phyloP scores from a whole-genome alignment of 2,797 vertebrate species.

The Poeciliopsis turneri region DNA sequence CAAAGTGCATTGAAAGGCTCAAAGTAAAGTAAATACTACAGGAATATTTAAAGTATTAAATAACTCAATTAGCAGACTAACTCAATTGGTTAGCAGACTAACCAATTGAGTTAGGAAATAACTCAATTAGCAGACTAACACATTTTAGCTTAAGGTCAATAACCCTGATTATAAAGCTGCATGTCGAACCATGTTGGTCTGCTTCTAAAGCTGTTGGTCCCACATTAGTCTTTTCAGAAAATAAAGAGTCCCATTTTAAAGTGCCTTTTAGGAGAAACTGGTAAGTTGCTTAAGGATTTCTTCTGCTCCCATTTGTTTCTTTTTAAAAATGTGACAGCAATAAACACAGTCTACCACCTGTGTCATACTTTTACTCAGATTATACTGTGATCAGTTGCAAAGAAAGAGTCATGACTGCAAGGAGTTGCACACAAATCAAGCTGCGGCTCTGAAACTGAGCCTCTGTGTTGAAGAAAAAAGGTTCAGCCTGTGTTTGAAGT shows the following conservation, averaged over 20 bases:
- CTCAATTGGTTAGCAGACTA: too few relatives aligned
- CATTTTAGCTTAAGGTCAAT: neutral
- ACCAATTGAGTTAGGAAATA: too few relatives aligned
- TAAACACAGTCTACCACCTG: conserved; percentile 40
- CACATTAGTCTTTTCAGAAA: neutral
- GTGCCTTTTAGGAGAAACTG: conserved; percentile 7
- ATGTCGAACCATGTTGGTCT: neutral
- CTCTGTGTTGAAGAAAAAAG: conserved; percentile 7
- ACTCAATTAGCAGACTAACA: neutral
- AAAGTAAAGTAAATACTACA: neutral
- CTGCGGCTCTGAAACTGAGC: conserved; percentile 21
- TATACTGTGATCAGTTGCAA: conserved; percentile 45
- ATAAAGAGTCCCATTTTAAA: neutral
- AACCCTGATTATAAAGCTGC: neutral
- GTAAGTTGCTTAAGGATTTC: conserved; percentile 49
- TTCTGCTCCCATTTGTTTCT: conserved; percentile 46
- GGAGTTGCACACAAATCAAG: conserved; percentile 19
- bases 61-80: neutral
- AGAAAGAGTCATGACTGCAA: conserved; percentile 27
- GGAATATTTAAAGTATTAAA: neutral
- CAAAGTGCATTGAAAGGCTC: neutral
- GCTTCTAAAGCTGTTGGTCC: neutral
- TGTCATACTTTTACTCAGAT: conserved; percentile 42
- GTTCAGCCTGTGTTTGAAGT: conserved; percentile 19
- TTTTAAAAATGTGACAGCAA: conserved; percentile 39